Base-by-base conservation (phyloP, 2,113 vertebrate genomes). In the Mustela nigripes region DNA sequence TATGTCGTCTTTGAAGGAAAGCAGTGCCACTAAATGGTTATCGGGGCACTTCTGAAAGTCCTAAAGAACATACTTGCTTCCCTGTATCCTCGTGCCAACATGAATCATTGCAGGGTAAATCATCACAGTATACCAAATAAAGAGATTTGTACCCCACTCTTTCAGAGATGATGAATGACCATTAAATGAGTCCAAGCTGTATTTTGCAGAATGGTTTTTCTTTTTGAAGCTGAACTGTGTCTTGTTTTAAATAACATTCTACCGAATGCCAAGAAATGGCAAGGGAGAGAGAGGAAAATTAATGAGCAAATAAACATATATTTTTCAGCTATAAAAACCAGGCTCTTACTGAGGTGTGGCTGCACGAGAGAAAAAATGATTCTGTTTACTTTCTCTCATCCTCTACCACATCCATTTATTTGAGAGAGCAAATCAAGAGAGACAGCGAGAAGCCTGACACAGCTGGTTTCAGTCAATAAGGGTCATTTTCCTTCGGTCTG, bases 401-500 rank as follows among this genome's bases (percentile, higher is more conserved):
- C 94, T 98, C 95, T 96, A 96, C 94, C 93, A 97, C 85, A 91
- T 98, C 97, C 98, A 98, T 98, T 98, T 98, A 98, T 98, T 98
- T 98, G 98, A 98, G 98, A 98, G 90, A 98, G 97, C 96, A 98
- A 98, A 98, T 98, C 97, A 98, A 97, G 97, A 98, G 94, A 97
- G 98, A 98, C 96, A 98, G 84, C 11, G 82, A 98, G 97, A 98
- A 96, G 97, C 88, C 96, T 96, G 97, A 98, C 96, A 98, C 99
- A 99, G 99, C 99, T 99, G 99, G 98, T 99, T 99, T 99, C 99
- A 99, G 99, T 99, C 99, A 99, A 93, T 93, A 97, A 88, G 98
- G 99, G 99, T 98, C 98, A 98, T 98, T 99, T 99, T 98, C 98
- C 98, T 98, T 98, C 97, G 98, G 98, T 98, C 98, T 98, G 98